A percentile compares a stretch with the other conserved stretches of the same genome.
Conservation (phyloP, 2,888 invertebrate genomes). For the Nephrotoma guestfalica region DNA sequence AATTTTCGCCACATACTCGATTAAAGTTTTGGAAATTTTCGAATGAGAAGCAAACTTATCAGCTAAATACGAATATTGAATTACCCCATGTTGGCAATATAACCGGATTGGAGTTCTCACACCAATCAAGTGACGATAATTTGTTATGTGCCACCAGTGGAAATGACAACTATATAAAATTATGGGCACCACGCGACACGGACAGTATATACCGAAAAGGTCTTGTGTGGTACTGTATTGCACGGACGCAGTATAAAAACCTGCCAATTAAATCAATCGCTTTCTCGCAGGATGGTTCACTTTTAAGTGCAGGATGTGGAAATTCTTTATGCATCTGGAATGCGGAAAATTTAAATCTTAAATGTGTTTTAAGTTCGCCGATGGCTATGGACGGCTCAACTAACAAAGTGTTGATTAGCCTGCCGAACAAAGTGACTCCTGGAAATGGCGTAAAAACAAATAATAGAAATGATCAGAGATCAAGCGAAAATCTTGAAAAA, state of each 20-base stretch:
- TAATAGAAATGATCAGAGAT: background rate
- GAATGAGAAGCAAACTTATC: constrained; percentile 41
- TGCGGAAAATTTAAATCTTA: constrained; percentile 41
- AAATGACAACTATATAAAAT: constrained; percentile 50
- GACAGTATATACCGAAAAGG: constrained; percentile 17
- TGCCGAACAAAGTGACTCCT: background rate
- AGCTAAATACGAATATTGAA: constrained; percentile 56
- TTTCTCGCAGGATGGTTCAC: constrained; percentile 63
- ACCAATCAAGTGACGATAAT: constrained; percentile 35
- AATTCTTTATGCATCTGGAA: constrained; percentile 54
- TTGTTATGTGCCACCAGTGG: constrained; percentile 49
- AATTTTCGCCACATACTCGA: constrained; percentile 43
- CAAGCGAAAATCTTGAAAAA: constrained; percentile 7
- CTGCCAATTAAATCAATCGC: constrained; percentile 40
- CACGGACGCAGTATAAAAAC: constrained; percentile 45
- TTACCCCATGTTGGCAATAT: constrained; percentile 51
- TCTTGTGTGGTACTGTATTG: constrained; percentile 46
- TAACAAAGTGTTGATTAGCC: constrained; percentile 14
- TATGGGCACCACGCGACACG: constrained; percentile 40
- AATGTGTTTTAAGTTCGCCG: constrained; percentile 35
- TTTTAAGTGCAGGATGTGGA: constrained; percentile 54
- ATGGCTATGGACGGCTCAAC: constrained; percentile 23
- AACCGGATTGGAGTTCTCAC: constrained; percentile 40
- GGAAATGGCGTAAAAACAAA: background rate
- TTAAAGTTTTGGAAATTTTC: constrained; percentile 65